Conservation (phyloP, 2,888 invertebrate species). For the Opisthograptis luteolata region DNA sequence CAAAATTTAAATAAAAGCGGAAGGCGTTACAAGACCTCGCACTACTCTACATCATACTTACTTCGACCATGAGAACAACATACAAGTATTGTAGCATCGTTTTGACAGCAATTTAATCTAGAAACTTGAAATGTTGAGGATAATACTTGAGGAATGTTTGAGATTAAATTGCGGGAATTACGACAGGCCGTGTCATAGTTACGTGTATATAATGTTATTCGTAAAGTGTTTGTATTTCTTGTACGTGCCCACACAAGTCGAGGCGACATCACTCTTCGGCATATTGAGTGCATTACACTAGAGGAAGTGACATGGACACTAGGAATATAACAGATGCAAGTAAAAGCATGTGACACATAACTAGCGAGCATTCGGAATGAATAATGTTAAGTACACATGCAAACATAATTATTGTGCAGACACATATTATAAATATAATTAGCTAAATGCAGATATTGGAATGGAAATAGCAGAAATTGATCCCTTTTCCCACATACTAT, state of each 20-base stretch:
- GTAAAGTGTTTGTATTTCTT: conserved; percentile 33
- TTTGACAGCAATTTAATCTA: conserved; percentile 55
- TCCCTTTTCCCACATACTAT: conserved; percentile 21
- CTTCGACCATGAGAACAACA: conserved; percentile 57
- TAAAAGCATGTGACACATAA: conserved; percentile 29
- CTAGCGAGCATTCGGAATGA: conserved; percentile 39
- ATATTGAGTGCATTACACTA: conserved; percentile 77
- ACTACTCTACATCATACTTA: conserved; percentile 79
- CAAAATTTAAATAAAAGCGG: conserved; percentile 75
- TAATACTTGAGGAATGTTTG: conserved; percentile 36
- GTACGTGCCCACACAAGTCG: conserved; percentile 52
- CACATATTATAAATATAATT: conserved; percentile 30
- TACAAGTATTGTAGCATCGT: conserved; percentile 52
- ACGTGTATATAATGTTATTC: conserved; percentile 42
- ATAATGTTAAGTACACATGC: conserved; percentile 41
- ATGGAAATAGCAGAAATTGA: conserved; percentile 28
- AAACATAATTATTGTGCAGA: conserved; percentile 28
- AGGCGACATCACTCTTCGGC: conserved; percentile 81
- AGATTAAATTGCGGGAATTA: conserved; percentile 46
- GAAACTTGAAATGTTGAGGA: conserved; percentile 41
- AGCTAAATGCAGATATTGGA: conserved; percentile 46
- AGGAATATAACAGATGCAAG: conserved; percentile 53
- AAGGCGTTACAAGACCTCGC: conserved; percentile 75
- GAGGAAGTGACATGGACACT: conserved; percentile 72
- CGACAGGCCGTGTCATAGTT: conserved; percentile 44